phyloP scores from a whole-genome alignment of 2,797 vertebrate genomes.

The Acipenser ruthenus region DNA sequence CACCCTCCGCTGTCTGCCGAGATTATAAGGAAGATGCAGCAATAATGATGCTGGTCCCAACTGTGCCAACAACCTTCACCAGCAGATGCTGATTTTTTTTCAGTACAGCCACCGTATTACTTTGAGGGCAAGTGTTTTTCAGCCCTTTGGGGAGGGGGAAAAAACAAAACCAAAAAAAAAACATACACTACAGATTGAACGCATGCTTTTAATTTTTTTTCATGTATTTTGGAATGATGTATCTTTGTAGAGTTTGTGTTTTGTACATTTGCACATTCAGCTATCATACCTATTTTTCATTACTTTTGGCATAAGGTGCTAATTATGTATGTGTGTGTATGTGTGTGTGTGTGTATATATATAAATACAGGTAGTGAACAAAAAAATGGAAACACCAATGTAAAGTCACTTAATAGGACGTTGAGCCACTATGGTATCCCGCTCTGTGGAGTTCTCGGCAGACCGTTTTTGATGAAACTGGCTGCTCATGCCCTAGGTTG shows the following conservation, averaged over 20 bases:
- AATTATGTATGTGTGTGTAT: slow-evolving; percentile 29
- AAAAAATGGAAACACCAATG: slow-evolving; percentile 39
- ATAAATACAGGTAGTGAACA: slow-evolving; percentile 20
- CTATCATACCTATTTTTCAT: slow-evolving; percentile 71
- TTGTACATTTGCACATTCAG: slow-evolving; percentile 97
- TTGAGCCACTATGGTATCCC: too few species aligned
- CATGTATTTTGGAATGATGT: slow-evolving; percentile 76
- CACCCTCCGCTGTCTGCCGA: slow-evolving; percentile 89
- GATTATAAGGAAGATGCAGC: slow-evolving; percentile 93
- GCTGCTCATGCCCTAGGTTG: too few species aligned
- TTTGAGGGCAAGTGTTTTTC: slow-evolving; percentile 16
- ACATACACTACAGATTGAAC: slow-evolving; percentile 60
- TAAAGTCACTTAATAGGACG: too few species aligned
- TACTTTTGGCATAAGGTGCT: slow-evolving; percentile 85
- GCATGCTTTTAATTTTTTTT: slow-evolving; percentile 74
- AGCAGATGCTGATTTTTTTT: slow-evolving; percentile 63
- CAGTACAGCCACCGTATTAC: slow-evolving; percentile 62
- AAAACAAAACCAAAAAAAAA: background rate
- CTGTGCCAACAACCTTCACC: slow-evolving; percentile 72
- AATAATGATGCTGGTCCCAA: slow-evolving; percentile 70
- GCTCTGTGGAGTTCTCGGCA: slow-evolving; percentile 4
- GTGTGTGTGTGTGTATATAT: too few species aligned
- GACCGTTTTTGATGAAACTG: slow-evolving; percentile 12
- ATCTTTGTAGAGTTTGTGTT: slow-evolving; percentile 75
- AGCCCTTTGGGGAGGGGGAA: slow-evolving; percentile 29